Evolutionary conservation across 2,888 invertebrate genomes (phyloP).

Genomic region (Hymenopus coronatus): DNA sequence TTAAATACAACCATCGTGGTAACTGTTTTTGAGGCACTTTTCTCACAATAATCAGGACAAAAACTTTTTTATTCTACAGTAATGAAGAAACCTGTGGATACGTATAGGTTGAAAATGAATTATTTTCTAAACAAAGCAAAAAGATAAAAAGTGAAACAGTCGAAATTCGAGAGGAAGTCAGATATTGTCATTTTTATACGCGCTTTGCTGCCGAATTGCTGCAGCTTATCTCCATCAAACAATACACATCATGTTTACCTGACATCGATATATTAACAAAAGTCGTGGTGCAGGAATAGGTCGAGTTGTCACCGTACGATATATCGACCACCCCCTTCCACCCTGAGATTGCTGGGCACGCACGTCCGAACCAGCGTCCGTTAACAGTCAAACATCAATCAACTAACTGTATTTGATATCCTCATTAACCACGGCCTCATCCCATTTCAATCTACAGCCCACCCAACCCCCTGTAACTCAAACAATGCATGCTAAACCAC

Average conservation of each 20-base stretch:
- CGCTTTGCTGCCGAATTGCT: not conserved
- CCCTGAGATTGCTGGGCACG: not conserved
- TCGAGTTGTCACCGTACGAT: not conserved
- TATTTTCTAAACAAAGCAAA: too few relatives aligned
- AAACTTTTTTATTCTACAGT: too few relatives aligned
- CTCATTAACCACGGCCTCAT: conserved; percentile 14
- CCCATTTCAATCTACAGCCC: not conserved
- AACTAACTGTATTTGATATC: conserved; percentile 21
- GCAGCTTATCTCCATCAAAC: not conserved
- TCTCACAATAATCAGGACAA: too few relatives aligned
- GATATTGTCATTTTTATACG: not conserved
- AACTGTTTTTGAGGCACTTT: too few relatives aligned
- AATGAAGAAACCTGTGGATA: too few relatives aligned
- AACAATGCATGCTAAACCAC: conserved; percentile 21
- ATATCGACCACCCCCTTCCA: not conserved
- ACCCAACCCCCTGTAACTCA: conserved; percentile 1
- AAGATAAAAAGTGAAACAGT: too few relatives aligned
- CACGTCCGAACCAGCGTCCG: conserved; percentile 5
- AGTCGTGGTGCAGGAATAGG: not conserved
- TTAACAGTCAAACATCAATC: conserved; percentile 13
- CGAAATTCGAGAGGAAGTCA: not conserved
- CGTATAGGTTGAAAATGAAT: too few relatives aligned
- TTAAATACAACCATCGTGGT: too few relatives aligned
- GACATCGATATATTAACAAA: not conserved
- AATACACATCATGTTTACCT: not conserved